Percentiles rank a stretch among this genome's conserved stretches.
Conservation (phyloP, 2,113 vertebrate species). For the Silurus meridionalis region DNA sequence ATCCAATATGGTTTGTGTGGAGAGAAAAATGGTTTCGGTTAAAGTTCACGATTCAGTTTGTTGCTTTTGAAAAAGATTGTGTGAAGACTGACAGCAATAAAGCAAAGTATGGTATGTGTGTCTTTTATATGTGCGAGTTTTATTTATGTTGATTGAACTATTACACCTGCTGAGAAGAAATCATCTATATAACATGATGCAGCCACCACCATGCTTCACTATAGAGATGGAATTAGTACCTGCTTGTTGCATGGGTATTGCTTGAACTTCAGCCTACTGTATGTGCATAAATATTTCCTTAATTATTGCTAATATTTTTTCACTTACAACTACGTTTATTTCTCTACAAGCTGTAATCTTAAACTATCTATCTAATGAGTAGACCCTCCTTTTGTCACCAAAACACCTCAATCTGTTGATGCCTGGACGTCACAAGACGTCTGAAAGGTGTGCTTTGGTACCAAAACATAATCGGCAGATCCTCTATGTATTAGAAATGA, state of each 20-base stretch:
- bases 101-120: constrained; percentile 1
- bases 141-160: too few species aligned
- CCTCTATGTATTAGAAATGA: too few species aligned
- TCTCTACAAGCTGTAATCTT: too few species aligned
- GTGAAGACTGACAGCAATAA: constrained; percentile 26
- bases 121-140: neutral
- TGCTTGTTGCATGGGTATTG: neutral
- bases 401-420: too few species aligned
- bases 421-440: too few species aligned
- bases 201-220: neutral
- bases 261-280: neutral
- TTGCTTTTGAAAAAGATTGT: constrained; percentile 22
- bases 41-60: neutral
- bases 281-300: neutral
- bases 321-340: neutral
- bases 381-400: too few species aligned
- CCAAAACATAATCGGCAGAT: too few species aligned
- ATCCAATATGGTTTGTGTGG: neutral
- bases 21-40: neutral
- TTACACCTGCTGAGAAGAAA: neutral
- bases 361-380: too few species aligned
- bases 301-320: neutral
- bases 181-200: neutral
- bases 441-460: too few species aligned
- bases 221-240: neutral